These are phyloP conservation scores for Plutella xylostella DNA, from an alignment of 2,888 invertebrate species.

Conservation along the genomic window DNA sequence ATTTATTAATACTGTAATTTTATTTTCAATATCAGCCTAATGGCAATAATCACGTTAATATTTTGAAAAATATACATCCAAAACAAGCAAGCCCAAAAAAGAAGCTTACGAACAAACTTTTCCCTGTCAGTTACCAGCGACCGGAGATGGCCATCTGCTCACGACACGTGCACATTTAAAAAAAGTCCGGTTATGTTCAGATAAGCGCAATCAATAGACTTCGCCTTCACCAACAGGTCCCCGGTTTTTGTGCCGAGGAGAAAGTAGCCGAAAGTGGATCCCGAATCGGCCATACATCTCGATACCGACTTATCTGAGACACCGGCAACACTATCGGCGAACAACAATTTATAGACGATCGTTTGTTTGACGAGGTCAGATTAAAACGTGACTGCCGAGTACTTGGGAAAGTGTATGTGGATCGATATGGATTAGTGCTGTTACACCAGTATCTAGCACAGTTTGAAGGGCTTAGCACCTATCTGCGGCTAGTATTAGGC, in stretches of 20 bases:
- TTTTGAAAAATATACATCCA: no score
- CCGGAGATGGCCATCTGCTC: not conserved
- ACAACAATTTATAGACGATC: not conserved
- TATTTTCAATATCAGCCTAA: no score
- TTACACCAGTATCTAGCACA: no score
- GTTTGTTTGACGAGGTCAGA: slow-evolving; percentile 2
- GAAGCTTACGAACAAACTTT: not conserved
- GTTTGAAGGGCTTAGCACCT: no score
- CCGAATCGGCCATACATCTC: slow-evolving; percentile 1
- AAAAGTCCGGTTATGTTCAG: slow-evolving; percentile 10
- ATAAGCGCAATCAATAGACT: slow-evolving; percentile 18
- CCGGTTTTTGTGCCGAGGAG: slow-evolving; percentile 36
- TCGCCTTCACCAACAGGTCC: slow-evolving; percentile 12
- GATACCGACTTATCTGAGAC: slow-evolving; percentile 20
- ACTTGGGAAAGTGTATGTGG: slow-evolving; percentile 1
- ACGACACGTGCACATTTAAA: slow-evolving; percentile 1
- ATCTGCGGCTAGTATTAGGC: no score
- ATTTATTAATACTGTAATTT: no score
- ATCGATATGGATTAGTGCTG: not conserved
- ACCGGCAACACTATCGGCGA: slow-evolving; percentile 8
- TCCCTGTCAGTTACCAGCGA: not conserved
- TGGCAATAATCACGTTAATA: no score
- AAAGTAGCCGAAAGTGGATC: slow-evolving; percentile 35
- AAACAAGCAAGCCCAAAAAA: no score
- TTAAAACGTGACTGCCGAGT: slow-evolving; percentile 1